Evolutionary conservation across 2,888 invertebrate genomes (phyloP).

Genomic region (Pandemis cinnamomeana): DNA sequence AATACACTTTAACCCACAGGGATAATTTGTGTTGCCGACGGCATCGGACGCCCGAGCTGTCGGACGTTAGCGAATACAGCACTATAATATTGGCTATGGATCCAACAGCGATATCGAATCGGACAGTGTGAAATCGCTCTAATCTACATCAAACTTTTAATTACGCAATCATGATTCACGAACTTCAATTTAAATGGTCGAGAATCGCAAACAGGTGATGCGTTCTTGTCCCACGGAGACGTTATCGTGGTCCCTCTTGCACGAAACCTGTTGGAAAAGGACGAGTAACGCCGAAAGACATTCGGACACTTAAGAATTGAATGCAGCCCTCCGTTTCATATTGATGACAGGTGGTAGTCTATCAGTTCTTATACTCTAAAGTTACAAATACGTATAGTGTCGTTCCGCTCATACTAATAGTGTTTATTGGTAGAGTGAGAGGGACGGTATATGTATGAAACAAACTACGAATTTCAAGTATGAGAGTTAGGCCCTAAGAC

Average conservation of each 20-base stretch:
- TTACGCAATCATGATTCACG: slow-evolving; percentile 23
- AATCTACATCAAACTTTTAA: background rate
- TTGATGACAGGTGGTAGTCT: background rate
- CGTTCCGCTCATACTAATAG: no score
- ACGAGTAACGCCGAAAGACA: background rate
- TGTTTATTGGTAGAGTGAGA: no score
- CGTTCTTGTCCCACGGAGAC: slow-evolving; percentile 5
- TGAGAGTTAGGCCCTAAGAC: no score
- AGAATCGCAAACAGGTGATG: slow-evolving; percentile 14
- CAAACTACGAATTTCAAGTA: no score
- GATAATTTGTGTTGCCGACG: no score
- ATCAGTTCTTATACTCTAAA: background rate
- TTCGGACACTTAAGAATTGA: background rate
- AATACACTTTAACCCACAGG: no score
- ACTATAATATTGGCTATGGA: no score
- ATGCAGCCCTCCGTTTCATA: background rate
- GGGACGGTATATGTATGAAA: no score
- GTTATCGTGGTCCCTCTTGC: background rate
- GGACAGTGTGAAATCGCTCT: background rate
- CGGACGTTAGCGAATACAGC: no score
- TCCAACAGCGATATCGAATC: no score
- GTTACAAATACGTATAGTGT: background rate
- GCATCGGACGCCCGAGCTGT: no score
- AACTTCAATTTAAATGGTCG: slow-evolving; percentile 2
- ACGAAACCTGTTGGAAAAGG: background rate